Percentiles rank a stretch among this genome's conserved stretches.
These are phyloP conservation scores for Megaleporinus macrocephalus DNA, from an alignment of 2,113 vertebrate genomes.

Conservation along the genomic window DNA sequence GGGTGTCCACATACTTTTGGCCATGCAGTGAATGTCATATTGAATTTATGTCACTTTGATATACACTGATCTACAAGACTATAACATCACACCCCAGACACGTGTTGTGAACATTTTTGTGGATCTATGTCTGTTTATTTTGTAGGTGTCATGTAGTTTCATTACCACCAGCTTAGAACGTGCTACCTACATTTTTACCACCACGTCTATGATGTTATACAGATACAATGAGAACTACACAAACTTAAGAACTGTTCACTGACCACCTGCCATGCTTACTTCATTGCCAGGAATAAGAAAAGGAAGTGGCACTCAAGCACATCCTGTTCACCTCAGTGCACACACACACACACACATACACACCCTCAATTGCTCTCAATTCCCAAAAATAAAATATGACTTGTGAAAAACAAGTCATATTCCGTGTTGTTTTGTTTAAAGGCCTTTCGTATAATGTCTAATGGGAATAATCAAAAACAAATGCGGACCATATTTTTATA, in stretches of 20 bases:
- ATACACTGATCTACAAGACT: too few relatives aligned
- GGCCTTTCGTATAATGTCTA: constrained; percentile 60
- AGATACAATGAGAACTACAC: constrained; percentile 9
- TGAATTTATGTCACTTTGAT: too few relatives aligned
- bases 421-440: constrained; percentile 55
- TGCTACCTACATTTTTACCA: not conserved
- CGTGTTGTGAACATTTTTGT: too few relatives aligned
- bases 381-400: constrained; percentile 58
- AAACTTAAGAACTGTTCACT: constrained; percentile 3
- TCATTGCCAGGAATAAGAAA: constrained; percentile 12
- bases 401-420: constrained; percentile 48
- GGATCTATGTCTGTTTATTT: too few relatives aligned
- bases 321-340: constrained; percentile 51
- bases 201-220: not conserved
- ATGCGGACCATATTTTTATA: constrained; percentile 68
- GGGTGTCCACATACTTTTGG: too few relatives aligned
- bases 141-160: too few relatives aligned
- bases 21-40: too few relatives aligned
- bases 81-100: too few relatives aligned
- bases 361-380: constrained; percentile 23
- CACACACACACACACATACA: constrained; percentile 36
- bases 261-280: not conserved
- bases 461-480: constrained; percentile 68
- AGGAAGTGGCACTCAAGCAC: constrained; percentile 50
- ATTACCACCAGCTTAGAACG: too few relatives aligned